A percentile compares a stretch with the other conserved stretches of the same genome.
These are phyloP conservation scores for Atlantisia rogersi DNA, from an alignment of 2,113 vertebrate species.

Conservation along the genomic window DNA sequence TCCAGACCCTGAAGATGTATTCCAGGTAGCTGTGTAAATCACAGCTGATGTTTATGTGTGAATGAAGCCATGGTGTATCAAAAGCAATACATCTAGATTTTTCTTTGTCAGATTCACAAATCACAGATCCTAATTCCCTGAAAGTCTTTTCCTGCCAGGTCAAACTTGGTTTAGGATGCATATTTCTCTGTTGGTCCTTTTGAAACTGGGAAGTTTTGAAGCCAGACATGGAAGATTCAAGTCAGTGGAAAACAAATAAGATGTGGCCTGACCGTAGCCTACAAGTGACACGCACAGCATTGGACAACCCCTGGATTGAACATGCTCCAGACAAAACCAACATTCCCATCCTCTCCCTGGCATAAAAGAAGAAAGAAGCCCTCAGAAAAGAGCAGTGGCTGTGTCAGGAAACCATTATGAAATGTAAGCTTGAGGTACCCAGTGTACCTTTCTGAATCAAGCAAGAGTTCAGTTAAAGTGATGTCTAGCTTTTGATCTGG, in stretches of 20 bases:
- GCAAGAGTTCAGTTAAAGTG: neutral
- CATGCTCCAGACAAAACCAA: neutral
- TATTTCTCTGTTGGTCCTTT: neutral
- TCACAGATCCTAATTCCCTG: neutral
- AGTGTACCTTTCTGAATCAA: neutral
- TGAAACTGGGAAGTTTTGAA: neutral
- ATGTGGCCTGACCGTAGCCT: neutral
- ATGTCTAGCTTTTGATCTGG: neutral
- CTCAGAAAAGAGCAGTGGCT: neutral
- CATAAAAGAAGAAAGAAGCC: neutral
- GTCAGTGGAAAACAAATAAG: neutral
- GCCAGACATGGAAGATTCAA: neutral
- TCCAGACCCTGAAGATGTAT: neutral
- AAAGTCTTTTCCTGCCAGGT: neutral
- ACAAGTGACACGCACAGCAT: neutral
- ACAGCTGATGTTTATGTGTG: neutral
- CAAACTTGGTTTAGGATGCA: neutral
- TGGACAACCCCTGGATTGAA: neutral
- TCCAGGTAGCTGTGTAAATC: neutral
- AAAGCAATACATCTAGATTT: neutral
- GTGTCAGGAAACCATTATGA: neutral
- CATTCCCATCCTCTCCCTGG: neutral
- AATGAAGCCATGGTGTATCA: neutral
- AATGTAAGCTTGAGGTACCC: neutral
- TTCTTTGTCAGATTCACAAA: neutral